Percentiles rank a stretch among this genome's conserved stretches.
phyloP scores from a whole-genome alignment of 92 coral and sea anemone species.

The Hydrozoanthus gracilis region DNA sequence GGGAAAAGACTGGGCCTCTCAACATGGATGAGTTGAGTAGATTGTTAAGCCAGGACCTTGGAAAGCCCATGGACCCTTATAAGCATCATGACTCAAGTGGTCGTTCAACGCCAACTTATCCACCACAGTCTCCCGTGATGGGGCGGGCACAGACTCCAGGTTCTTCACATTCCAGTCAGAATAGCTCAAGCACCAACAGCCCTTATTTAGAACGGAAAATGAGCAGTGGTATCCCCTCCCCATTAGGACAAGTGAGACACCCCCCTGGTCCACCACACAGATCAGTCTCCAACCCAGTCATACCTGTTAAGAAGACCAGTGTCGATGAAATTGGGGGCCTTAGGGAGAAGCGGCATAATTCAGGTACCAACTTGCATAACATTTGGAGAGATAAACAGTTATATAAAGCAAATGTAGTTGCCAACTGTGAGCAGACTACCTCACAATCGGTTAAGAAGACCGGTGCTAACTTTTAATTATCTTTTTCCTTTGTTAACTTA shows the following conservation, averaged over 20 bases:
- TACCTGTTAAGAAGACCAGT: conserved; percentile 31
- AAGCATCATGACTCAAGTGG: conserved; percentile 10
- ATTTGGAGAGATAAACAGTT: too few relatives aligned
- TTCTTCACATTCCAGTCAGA: conserved; percentile 33
- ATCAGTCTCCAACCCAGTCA: conserved; percentile 38
- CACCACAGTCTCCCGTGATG: conserved; percentile 17
- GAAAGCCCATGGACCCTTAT: not conserved
- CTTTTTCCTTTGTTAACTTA: too few relatives aligned
- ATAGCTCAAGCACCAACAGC: conserved; percentile 36
- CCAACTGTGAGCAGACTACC: too few relatives aligned
- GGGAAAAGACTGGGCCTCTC: not conserved
- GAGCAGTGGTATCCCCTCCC: conserved; percentile 31
- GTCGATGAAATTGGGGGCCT: not conserved
- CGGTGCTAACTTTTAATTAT: not conserved
- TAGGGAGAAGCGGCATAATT: conserved; percentile 36
- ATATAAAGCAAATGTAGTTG: too few relatives aligned
- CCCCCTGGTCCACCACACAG: conserved; percentile 29
- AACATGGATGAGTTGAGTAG: conserved; percentile 34
- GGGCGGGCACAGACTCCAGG: conserved; percentile 37
- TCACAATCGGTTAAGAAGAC: not conserved
- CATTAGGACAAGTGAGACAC: conserved; percentile 13
- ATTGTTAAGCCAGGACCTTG: conserved; percentile 29
- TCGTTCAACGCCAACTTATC: conserved; percentile 21
- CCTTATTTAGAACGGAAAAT: conserved; percentile 38
- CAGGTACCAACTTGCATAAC: conserved; percentile 2